Percentiles rank a stretch among this genome's conserved stretches.
These are phyloP conservation scores for Tragelaphus scriptus DNA, from an alignment of 2,113 vertebrate species.

Conservation along the genomic window DNA sequence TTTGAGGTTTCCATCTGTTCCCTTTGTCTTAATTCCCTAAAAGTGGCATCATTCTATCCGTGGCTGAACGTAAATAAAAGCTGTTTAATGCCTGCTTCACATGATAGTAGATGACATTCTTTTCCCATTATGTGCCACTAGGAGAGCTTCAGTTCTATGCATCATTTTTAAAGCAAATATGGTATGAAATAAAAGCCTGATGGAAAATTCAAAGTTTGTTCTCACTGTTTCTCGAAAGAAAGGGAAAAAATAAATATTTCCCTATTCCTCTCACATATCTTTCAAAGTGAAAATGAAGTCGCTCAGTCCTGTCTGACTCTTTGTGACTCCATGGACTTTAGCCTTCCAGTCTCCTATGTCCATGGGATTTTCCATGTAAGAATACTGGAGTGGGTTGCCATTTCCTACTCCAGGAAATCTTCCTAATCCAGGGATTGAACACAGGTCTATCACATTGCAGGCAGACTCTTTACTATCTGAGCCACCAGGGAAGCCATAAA, in stretches of 20 bases:
- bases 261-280: not conserved
- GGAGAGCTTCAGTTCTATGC: not conserved
- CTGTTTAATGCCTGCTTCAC: not conserved
- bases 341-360: not conserved
- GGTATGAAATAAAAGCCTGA: not conserved
- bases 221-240: not conserved
- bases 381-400: not conserved
- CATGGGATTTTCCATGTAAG: not conserved
- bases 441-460: not conserved
- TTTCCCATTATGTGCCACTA: not conserved
- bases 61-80: not conserved
- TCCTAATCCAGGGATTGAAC: not conserved
- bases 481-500: not conserved
- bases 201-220: not conserved
- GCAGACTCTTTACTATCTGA: not conserved
- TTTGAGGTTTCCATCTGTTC: not conserved
- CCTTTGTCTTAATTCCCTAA: not conserved
- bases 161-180: not conserved
- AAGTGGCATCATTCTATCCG: not conserved
- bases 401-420: not conserved
- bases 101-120: not conserved
- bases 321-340: not conserved
- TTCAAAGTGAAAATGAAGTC: not conserved
- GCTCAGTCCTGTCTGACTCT: accelerated
- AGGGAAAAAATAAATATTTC: not conserved